A percentile compares a stretch with the other conserved stretches of the same genome.
Evolutionary conservation across 2,888 invertebrate species (phyloP).

Genomic region (Autographa gamma): DNA sequence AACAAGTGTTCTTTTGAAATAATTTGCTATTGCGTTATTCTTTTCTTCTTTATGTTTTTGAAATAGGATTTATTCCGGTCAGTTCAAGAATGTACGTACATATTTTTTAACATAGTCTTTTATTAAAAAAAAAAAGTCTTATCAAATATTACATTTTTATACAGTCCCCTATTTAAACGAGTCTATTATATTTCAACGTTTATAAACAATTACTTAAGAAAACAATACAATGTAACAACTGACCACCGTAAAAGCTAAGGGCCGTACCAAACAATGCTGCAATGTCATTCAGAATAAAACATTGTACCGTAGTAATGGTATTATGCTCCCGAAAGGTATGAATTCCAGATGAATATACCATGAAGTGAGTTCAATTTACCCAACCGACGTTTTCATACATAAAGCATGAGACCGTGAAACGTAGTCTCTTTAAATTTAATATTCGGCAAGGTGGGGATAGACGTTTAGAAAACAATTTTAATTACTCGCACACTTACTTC

Average conservation of each 20-base stretch:
- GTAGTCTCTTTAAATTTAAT: conserved; percentile 58
- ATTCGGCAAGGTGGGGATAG: conserved; percentile 35
- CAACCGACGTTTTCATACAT: conserved; percentile 70
- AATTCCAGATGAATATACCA: conserved; percentile 69
- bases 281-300: conserved; percentile 57
- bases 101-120: too few relatives aligned
- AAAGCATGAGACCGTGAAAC: conserved; percentile 71
- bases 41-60: too few relatives aligned
- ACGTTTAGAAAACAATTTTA: conserved; percentile 49
- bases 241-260: conserved; percentile 21
- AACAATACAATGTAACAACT: conserved; percentile 9
- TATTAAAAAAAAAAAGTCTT: too few relatives aligned
- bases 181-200: neutral
- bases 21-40: too few relatives aligned
- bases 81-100: too few relatives aligned
- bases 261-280: conserved; percentile 45
- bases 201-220: conserved; percentile 2
- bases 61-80: too few relatives aligned
- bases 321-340: conserved; percentile 66
- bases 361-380: conserved; percentile 67
- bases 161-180: neutral
- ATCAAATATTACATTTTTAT: too few relatives aligned
- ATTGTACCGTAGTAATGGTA: conserved; percentile 58
- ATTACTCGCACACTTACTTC: conserved; percentile 48
- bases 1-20: conserved; percentile 17